Evolutionary conservation across 2,113 vertebrate species (phyloP), one percentile per base, ranked within the genome.

Genomic region (Lycaon pictus): DNA sequence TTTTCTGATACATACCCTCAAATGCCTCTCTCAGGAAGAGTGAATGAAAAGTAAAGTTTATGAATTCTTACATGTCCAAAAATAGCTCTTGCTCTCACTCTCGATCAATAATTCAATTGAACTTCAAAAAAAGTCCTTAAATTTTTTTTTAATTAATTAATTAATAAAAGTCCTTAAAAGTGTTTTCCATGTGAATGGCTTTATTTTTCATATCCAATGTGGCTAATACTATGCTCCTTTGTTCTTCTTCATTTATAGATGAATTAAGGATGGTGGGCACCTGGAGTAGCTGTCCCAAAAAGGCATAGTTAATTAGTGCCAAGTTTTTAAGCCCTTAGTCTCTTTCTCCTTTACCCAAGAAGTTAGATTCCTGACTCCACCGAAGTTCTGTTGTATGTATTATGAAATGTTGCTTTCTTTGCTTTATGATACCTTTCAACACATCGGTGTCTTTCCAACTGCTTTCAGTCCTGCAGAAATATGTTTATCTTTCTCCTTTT

Each of bases 51-150:
- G 37, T 53, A 74, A 80, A 90, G 51, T 86, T 37, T 65, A 86
- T 72, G n/a, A 51, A 76, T 87, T 25, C 19, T 58, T 93, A 11
- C 20, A 55, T 69, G 13, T 88, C 51, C 83, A 80, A 94, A 93
- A 89, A 77, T 72, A 51, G 32, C 56, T 69, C 65, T 80, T 88
- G 9, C 13, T 76, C 12, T 76, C 5, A 67, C 10, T 2, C n/a
- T 86, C 83, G 11, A 63, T 89, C 32, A 86, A 11, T 56, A 20
- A 22, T 60, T 86, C 43, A 63, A 4, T 8, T 51, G 22, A 35
- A 12, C 72, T 12, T 80, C 51, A 96, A 90, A 94, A 92, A 37
- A 13, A 35, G 7, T 67, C 17, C 69, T 91, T 43, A 90, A 95
- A 92, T 43, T 43, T 43, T 5, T 5, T 37, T 37, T 37, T 4